A percentile compares a stretch with the other conserved stretches of the same genome.
Evolutionary conservation across 92 coral and sea anemone genomes (phyloP).

Genomic region (Porites lobata): DNA sequence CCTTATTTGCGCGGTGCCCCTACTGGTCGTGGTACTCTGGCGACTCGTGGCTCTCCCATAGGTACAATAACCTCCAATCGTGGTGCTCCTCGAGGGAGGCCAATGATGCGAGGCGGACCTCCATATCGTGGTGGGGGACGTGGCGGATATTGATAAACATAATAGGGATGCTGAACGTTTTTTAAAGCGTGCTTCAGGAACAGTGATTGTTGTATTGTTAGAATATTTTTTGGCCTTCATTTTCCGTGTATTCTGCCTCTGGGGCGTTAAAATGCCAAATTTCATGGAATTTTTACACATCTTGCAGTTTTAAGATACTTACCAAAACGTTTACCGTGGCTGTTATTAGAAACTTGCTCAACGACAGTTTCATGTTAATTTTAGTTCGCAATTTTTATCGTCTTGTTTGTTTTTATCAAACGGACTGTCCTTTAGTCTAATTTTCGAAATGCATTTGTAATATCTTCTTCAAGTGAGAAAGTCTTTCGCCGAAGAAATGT

Average conservation of each 20-base stretch:
- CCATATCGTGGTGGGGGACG: slow-evolving; percentile 61
- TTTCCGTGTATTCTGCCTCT: too few relatives aligned
- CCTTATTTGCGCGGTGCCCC: slow-evolving; percentile 51
- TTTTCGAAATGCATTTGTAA: not conserved
- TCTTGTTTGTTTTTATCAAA: not conserved
- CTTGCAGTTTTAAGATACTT: not conserved
- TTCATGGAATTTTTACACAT: not conserved
- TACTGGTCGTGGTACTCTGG: slow-evolving; percentile 10
- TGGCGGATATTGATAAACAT: slow-evolving; percentile 31
- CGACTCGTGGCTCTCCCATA: slow-evolving; percentile 46
- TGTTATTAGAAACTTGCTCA: not conserved
- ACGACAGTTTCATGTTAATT: not conserved
- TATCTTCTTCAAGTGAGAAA: not conserved
- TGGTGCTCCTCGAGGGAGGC: slow-evolving; percentile 48
- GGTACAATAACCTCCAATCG: slow-evolving; percentile 42
- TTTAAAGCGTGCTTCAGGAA: too few relatives aligned
- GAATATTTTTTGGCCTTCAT: too few relatives aligned
- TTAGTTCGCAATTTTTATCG: slow-evolving; percentile 3
- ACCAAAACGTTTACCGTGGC: not conserved
- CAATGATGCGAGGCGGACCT: slow-evolving; percentile 57
- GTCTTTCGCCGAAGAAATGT: not conserved
- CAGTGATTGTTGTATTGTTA: too few relatives aligned
- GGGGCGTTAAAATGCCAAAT: not conserved
- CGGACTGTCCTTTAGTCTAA: not conserved
- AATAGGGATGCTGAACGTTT: slow-evolving; percentile 9